Evolutionary conservation across 2,888 invertebrate genomes (phyloP).

Genomic region (Actias luna): DNA sequence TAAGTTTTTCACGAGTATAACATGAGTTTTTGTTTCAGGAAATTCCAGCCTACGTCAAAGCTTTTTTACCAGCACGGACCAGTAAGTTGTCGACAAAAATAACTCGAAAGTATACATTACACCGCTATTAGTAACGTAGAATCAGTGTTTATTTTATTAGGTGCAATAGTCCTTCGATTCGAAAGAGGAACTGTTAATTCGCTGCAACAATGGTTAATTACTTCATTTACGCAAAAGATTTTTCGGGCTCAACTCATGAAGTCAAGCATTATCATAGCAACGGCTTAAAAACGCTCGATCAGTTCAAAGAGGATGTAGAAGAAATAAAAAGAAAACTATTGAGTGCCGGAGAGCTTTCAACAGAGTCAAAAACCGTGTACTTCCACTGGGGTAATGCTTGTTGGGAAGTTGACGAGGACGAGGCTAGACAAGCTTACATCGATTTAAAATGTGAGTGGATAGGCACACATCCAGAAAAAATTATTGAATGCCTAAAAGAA

Average conservation of each 20-base stretch:
- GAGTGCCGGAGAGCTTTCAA: conserved; percentile 21
- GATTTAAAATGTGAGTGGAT: not conserved
- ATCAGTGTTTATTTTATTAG: not conserved
- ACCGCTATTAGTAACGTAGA: conserved; percentile 6
- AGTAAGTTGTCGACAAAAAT: not conserved
- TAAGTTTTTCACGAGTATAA: not conserved
- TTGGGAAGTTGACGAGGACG: conserved; percentile 33
- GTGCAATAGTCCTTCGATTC: conserved; percentile 9
- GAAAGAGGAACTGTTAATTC: conserved; percentile 11
- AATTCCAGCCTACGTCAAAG: not conserved
- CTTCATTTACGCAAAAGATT: conserved; percentile 33
- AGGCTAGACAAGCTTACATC: conserved; percentile 21
- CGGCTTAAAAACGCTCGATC: conserved; percentile 31
- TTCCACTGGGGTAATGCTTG: conserved; percentile 40
- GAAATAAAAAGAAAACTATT: conserved; percentile 26
- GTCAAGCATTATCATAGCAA: conserved; percentile 30
- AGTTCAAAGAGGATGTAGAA: conserved; percentile 34
- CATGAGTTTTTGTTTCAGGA: not conserved
- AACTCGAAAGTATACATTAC: not conserved
- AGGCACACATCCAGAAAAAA: conserved; percentile 26
- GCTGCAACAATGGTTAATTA: conserved; percentile 26
- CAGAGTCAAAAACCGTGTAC: too few species aligned
- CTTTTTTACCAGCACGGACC: not conserved
- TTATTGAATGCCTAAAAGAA: conserved; percentile 27
- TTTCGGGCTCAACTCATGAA: conserved; percentile 20